phyloP scores from a whole-genome alignment of 2,113 vertebrate genomes.

The Pseudonaja textilis region DNA sequence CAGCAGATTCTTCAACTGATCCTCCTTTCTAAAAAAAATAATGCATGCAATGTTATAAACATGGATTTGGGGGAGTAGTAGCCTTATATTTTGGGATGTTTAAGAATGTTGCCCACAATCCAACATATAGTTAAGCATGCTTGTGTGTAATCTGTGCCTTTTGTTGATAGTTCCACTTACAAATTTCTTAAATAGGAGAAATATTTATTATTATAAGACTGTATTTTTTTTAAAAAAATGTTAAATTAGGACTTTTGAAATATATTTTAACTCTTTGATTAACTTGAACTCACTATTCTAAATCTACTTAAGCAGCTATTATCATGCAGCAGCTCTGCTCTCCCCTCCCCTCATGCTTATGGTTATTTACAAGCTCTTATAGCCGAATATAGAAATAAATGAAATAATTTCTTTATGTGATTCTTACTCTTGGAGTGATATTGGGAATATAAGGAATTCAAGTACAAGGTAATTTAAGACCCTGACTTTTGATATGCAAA shows the following conservation, averaged over 20 bases:
- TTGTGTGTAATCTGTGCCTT: neutral
- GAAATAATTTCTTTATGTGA: neutral
- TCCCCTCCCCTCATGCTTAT: no score
- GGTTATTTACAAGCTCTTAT: neutral
- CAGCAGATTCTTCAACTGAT: slow-evolving; percentile 31
- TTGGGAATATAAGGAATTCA: neutral
- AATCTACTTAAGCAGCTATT: neutral
- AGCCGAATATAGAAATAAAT: neutral
- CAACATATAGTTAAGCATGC: neutral
- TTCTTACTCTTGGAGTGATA: neutral
- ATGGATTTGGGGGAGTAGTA: slow-evolving; percentile 18
- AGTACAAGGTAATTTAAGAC: neutral
- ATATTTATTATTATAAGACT: neutral
- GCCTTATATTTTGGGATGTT: slow-evolving; percentile 1
- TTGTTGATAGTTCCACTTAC: slow-evolving; percentile 1
- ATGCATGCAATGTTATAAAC: slow-evolving; percentile 31
- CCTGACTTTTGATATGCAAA: neutral
- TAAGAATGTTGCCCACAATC: slow-evolving; percentile 3
- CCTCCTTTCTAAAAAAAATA: slow-evolving; percentile 18
- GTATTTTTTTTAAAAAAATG: neutral
- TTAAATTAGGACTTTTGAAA: neutral
- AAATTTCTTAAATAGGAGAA: neutral
- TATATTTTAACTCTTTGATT: neutral
- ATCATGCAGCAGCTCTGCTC: neutral
- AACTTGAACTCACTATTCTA: neutral